These are phyloP conservation scores for Perithous albicinctus DNA, from an alignment of 2,888 invertebrate genomes.

Conservation along the genomic window DNA sequence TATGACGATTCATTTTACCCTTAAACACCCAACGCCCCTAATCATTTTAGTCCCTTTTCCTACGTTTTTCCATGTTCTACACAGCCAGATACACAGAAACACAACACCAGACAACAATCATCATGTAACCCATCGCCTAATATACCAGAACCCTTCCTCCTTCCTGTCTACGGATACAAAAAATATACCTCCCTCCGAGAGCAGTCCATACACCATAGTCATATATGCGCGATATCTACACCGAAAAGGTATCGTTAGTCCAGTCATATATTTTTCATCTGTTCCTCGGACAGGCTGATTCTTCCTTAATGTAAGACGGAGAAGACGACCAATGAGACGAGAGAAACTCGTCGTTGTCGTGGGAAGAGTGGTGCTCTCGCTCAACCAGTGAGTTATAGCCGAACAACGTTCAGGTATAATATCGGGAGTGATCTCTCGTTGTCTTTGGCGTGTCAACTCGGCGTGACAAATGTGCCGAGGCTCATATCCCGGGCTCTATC, in stretches of 20 bases:
- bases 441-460: constrained; percentile 75
- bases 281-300: constrained; percentile 44
- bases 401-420: constrained; percentile 71
- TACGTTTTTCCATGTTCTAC: background rate
- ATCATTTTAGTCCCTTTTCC: constrained; percentile 22
- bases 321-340: constrained; percentile 63
- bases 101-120: background rate
- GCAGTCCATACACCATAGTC: constrained; percentile 22
- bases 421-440: constrained; percentile 77
- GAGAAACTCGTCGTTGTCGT: constrained; percentile 50
- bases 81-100: background rate
- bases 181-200: background rate
- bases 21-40: constrained; percentile 26
- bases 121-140: constrained; percentile 8
- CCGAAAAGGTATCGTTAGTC: constrained; percentile 59
- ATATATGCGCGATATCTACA: constrained; percentile 38
- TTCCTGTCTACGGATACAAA: background rate
- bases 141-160: no score
- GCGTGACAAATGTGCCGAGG: constrained; percentile 77
- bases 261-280: constrained; percentile 62
- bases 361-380: constrained; percentile 52
- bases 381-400: constrained; percentile 58
- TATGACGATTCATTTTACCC: constrained; percentile 46
- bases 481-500: constrained; percentile 53
- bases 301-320: constrained; percentile 38